These are phyloP conservation scores for Acrobasis suavella DNA, from an alignment of 2,888 invertebrate species.

Conservation along the genomic window DNA sequence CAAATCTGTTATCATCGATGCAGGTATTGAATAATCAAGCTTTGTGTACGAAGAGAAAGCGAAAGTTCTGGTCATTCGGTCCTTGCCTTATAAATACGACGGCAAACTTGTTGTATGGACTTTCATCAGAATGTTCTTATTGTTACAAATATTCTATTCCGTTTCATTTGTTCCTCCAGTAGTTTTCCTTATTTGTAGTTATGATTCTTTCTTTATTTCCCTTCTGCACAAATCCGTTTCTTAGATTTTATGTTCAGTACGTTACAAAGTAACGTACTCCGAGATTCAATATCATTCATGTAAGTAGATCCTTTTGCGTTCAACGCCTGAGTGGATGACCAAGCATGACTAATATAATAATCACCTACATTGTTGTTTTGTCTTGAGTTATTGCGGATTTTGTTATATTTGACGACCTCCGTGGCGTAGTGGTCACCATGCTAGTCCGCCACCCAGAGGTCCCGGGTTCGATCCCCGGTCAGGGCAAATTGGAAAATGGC, in stretches of 20 bases:
- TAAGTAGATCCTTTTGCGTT: slow-evolving; percentile 29
- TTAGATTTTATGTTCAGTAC: neutral
- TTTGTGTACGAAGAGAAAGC: slow-evolving; percentile 50
- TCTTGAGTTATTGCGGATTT: slow-evolving; percentile 1
- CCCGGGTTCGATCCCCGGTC: no score
- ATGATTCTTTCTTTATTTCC: neutral
- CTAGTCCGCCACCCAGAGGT: no score
- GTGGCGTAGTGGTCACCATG: no score
- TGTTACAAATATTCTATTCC: slow-evolving; percentile 30
- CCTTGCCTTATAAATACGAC: slow-evolving; percentile 43
- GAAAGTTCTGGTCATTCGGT: slow-evolving; percentile 53
- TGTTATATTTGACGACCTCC: no score
- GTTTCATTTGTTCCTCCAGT: neutral
- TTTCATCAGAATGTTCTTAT: slow-evolving; percentile 33
- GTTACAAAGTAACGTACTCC: neutral
- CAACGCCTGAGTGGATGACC: slow-evolving; percentile 29
- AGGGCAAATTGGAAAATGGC: no score
- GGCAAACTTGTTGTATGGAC: slow-evolving; percentile 36
- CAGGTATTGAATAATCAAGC: slow-evolving; percentile 36
- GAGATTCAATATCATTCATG: slow-evolving; percentile 9
- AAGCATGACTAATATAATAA: slow-evolving; percentile 30
- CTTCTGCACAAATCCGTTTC: neutral
- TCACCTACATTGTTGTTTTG: slow-evolving; percentile 17
- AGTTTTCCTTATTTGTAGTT: slow-evolving; percentile 6
- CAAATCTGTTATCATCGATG: slow-evolving; percentile 30